These are phyloP conservation scores for Cassiopea andromeda DNA, from an alignment of 30 jellyfish, hydroid and myxozoan genomes.

Conservation along the genomic window DNA sequence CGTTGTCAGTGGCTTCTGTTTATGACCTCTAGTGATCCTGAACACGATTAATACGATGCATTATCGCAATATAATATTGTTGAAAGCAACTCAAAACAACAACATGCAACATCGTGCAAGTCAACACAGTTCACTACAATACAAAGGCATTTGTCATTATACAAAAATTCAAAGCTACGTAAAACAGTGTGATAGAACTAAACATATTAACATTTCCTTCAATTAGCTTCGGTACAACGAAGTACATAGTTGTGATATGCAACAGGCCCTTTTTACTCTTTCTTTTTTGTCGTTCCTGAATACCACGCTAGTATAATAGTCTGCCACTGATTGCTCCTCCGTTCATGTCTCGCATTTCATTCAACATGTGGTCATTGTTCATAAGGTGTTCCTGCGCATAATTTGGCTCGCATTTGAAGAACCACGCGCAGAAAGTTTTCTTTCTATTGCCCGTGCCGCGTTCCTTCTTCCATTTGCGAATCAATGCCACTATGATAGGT, in stretches of 20 bases:
- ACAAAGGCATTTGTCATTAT: no score
- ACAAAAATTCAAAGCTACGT: not conserved
- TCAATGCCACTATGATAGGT: slow-evolving; percentile 9
- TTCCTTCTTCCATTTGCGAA: slow-evolving; percentile 24
- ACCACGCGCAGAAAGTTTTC: slow-evolving; percentile 48
- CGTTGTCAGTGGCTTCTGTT: no score
- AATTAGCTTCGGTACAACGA: not conserved
- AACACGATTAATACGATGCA: no score
- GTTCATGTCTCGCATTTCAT: not conserved
- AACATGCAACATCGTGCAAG: no score
- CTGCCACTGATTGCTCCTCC: slow-evolving; percentile 36
- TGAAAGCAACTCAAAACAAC: no score
- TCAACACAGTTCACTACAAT: no score
- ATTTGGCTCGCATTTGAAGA: slow-evolving; percentile 61
- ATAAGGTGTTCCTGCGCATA: not conserved
- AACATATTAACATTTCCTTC: not conserved
- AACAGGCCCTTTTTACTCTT: no score
- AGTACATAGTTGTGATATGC: no score
- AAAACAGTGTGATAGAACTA: not conserved
- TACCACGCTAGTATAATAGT: not conserved
- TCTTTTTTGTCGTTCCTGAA: not conserved
- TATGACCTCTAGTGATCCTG: no score
- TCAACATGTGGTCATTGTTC: not conserved
- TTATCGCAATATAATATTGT: no score
- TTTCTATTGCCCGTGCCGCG: slow-evolving; percentile 20